Evolutionary conservation across 2,797 vertebrate species (phyloP), one percentile per base, ranked within the genome.

Genomic region (Pteropus rufus): DNA sequence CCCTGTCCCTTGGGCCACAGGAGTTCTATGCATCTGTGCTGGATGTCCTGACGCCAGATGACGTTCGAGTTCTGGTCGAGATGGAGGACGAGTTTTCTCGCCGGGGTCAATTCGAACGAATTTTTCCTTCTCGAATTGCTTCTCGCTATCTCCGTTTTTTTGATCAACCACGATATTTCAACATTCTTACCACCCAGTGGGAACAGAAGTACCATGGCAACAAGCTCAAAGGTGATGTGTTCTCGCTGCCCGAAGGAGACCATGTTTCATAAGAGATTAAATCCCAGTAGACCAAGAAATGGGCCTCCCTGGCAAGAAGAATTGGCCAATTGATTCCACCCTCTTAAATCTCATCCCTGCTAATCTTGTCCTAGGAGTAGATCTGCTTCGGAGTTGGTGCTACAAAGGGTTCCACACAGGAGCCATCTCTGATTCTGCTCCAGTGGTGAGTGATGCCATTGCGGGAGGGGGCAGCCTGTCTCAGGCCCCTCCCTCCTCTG

Each of bases 91-190:
- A 99, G 96, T 98, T 99, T 92, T 99, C 97, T 56, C 99, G 99
- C 0, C 98, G 98, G 0, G 99, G 99, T 67, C 98, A 99, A 92
- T 99, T 99, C 0, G 99, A 99, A 98, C 98, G 99, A 0, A 96
- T 99, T 58, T 99, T 99, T 97, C 99, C 99, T 5, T 99, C 99
- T 2, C 97, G 98, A 36, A 82, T 98, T 15, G 99, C 99, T 10
- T 99, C 99, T 34, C 99, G 98, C 12, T 99, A 99, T 98, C 98
- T 99, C 82, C 99, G 98, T 83, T 99, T 99, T 98, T 99, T 99
- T 0, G 99, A 99, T 95, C 99, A 99, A 92, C 99, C 98, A 1
- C 99, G 99, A 65, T 99, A 99, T 98, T 99, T 99, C 98, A 99
- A 99, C 98, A 99, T 99, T 96, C 99, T 99, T 94, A 98, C 99